Conservation (phyloP, 2,888 invertebrate species). For the Xiphydria camelus region DNA sequence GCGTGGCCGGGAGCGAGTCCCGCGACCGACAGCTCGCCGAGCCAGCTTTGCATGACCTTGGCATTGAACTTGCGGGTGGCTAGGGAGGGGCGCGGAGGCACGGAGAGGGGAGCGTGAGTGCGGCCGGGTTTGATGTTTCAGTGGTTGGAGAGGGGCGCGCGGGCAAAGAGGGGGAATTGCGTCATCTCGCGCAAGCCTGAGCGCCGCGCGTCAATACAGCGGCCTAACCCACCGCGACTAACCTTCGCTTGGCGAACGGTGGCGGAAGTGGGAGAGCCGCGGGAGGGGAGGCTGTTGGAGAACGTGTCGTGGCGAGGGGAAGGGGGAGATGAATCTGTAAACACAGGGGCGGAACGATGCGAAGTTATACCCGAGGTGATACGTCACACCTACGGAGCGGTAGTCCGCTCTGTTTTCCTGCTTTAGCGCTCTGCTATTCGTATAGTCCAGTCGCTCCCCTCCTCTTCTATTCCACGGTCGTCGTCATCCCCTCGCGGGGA, state of each 20-base stretch:
- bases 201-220: slow-evolving; percentile 52
- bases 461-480: background rate
- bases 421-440: too few species aligned
- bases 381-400: background rate
- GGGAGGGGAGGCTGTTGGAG: background rate
- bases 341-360: slow-evolving; percentile 28
- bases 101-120: slow-evolving; percentile 10
- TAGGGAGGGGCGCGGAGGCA: slow-evolving; percentile 20
- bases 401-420: too few species aligned
- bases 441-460: slow-evolving; percentile 1
- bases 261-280: slow-evolving; percentile 6
- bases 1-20: slow-evolving; percentile 38
- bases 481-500: slow-evolving; percentile 12
- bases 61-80: slow-evolving; percentile 54
- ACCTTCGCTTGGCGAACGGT: slow-evolving; percentile 2
- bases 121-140: background rate
- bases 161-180: slow-evolving; percentile 33
- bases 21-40: slow-evolving; percentile 35
- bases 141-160: slow-evolving; percentile 2
- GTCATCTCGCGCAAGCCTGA: slow-evolving; percentile 53
- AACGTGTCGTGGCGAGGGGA: slow-evolving; percentile 3
- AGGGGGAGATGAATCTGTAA: slow-evolving; percentile 33
- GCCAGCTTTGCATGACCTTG: slow-evolving; percentile 56
- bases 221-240: slow-evolving; percentile 7
- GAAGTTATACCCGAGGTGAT: background rate